Percentiles rank a stretch among this genome's conserved stretches.
These are phyloP conservation scores for Hylomyscus alleni DNA, from an alignment of 2,797 vertebrate species.

Conservation along the genomic window DNA sequence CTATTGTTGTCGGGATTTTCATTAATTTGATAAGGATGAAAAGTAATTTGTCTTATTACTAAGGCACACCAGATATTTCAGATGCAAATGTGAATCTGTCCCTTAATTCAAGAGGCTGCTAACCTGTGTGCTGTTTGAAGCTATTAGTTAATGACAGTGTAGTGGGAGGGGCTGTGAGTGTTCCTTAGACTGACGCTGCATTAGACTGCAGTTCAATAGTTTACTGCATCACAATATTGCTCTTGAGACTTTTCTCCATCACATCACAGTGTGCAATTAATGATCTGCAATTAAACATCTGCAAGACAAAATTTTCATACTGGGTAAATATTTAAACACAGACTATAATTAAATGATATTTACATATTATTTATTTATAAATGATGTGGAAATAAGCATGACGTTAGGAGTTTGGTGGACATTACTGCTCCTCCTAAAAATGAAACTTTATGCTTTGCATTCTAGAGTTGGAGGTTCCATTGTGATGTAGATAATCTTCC, in stretches of 20 bases:
- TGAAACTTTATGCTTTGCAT: background rate
- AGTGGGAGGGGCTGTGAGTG: background rate
- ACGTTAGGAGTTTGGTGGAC: background rate
- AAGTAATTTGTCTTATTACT: background rate
- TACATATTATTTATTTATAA: constrained; percentile 28
- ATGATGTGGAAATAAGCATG: background rate
- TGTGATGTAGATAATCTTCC: background rate
- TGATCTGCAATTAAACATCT: constrained; percentile 62
- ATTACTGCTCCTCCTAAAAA: background rate
- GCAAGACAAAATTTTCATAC: constrained; percentile 30
- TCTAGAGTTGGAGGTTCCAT: background rate
- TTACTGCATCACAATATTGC: constrained; percentile 8
- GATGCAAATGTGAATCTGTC: background rate
- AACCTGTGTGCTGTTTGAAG: background rate
- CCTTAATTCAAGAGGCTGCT: background rate
- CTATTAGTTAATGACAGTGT: background rate
- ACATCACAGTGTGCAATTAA: constrained; percentile 62
- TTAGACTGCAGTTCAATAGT: constrained; percentile 9
- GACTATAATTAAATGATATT: constrained; percentile 56
- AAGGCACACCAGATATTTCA: background rate
- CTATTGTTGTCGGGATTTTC: background rate
- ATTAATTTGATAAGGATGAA: constrained; percentile 19
- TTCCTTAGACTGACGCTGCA: background rate
- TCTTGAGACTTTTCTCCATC: constrained; percentile 12
- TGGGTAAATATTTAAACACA: constrained; percentile 58